Conservation (phyloP, 2,797 vertebrate genomes). For the Prunella strophiata region DNA sequence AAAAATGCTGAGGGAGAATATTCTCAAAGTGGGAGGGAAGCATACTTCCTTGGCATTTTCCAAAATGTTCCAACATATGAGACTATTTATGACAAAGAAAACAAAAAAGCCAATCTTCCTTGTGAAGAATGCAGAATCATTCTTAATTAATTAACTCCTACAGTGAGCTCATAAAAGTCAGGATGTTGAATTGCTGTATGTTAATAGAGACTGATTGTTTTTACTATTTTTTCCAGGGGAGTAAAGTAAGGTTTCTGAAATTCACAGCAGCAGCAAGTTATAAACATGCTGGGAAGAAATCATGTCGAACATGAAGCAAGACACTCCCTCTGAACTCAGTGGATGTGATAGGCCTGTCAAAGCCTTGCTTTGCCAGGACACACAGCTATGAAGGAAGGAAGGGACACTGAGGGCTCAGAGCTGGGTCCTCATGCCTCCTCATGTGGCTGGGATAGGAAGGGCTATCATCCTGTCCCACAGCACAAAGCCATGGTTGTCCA, state of each 20-base stretch:
- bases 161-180: constrained; percentile 51
- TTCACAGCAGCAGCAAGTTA: background rate
- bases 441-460: background rate
- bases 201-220: background rate
- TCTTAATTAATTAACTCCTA: constrained; percentile 62
- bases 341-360: background rate
- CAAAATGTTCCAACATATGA: constrained; percentile 19
- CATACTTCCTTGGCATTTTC: constrained; percentile 41
- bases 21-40: constrained; percentile 40
- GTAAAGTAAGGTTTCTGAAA: constrained; percentile 23
- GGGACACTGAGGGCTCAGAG: background rate
- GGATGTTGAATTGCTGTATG: background rate
- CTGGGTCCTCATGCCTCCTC: background rate
- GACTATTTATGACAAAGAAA: constrained; percentile 52
- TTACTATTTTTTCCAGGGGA: constrained; percentile 4
- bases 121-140: constrained; percentile 62
- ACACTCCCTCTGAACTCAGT: background rate
- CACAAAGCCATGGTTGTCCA: background rate
- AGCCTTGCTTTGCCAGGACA: background rate
- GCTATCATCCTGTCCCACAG: fast-evolving
- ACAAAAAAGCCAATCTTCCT: constrained; percentile 52
- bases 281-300: background rate
- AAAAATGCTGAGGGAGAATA: constrained; percentile 5
- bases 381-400: background rate
- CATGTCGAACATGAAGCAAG: background rate